Evolutionary conservation across 2,797 vertebrate genomes (phyloP).

Genomic region (Cynopterus sphinx): DNA sequence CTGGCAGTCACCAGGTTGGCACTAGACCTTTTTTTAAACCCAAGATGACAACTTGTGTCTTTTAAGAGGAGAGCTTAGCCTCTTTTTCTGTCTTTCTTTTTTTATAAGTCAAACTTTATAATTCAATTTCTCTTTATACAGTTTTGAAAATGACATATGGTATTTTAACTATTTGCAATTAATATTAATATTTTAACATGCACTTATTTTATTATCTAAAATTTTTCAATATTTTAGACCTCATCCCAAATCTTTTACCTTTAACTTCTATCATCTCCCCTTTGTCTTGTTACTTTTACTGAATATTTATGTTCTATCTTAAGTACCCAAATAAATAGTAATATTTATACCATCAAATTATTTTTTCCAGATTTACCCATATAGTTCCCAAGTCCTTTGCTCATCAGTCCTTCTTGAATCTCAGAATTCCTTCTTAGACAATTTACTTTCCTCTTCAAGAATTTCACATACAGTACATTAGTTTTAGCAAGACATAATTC

Average conservation of each 20-base stretch:
- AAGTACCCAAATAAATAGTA: background rate
- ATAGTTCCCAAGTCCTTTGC: background rate
- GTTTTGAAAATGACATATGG: background rate
- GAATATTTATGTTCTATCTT: background rate
- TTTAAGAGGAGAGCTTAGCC: background rate
- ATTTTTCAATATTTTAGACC: background rate
- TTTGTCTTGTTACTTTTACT: background rate
- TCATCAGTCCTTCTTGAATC: background rate
- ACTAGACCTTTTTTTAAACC: background rate
- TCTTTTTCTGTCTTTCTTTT: background rate
- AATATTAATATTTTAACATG: background rate
- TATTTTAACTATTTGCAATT: background rate
- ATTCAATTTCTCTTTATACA: background rate
- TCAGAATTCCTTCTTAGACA: background rate
- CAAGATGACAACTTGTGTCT: background rate
- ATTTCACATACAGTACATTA: background rate
- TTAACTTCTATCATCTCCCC: background rate
- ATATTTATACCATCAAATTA: background rate
- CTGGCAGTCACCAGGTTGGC: too few relatives aligned
- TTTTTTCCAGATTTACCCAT: background rate
- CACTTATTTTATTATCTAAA: background rate
- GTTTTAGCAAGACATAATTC: background rate
- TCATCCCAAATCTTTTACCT: background rate
- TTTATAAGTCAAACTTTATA: slow-evolving; percentile 20
- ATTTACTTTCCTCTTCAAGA: background rate